These are phyloP conservation scores for Clarias batrachus DNA, from an alignment of 2,113 vertebrate genomes.

Conservation along the genomic window DNA sequence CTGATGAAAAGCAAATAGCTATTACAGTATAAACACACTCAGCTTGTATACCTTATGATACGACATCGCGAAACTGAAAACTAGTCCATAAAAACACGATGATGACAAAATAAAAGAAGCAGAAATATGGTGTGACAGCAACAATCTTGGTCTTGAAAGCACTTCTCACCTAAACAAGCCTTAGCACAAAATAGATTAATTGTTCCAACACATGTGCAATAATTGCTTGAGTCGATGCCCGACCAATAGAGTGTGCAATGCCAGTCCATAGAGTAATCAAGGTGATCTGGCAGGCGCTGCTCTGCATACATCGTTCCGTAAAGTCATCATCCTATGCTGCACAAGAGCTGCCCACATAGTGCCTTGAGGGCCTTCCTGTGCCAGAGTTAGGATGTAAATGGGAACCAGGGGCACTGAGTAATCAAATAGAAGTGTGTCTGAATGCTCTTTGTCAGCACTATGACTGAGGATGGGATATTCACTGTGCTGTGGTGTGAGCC, in stretches of 20 bases:
- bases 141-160: conserved; percentile 23
- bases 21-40: background rate
- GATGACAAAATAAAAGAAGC: conserved; percentile 8
- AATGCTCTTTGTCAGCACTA: conserved; percentile 55
- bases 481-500: background rate
- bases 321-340: conserved; percentile 53
- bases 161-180: conserved; percentile 33
- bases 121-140: conserved; percentile 32
- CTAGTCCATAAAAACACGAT: background rate
- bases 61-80: background rate
- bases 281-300: conserved; percentile 47
- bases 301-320: conserved; percentile 52
- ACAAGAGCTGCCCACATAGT: conserved; percentile 42
- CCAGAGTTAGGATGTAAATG: conserved; percentile 40
- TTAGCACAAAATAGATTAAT: conserved; percentile 55
- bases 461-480: conserved; percentile 25
- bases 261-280: conserved; percentile 54
- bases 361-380: conserved; percentile 40
- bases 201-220: conserved; percentile 54
- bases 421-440: conserved; percentile 58
- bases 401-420: conserved; percentile 49
- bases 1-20: background rate
- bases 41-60: background rate
- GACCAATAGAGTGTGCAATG: conserved; percentile 49
- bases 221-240: conserved; percentile 53